These are phyloP conservation scores for Drosophila serrata DNA, from an alignment of 1,140 invertebrate genomes.

Conservation along the genomic window DNA sequence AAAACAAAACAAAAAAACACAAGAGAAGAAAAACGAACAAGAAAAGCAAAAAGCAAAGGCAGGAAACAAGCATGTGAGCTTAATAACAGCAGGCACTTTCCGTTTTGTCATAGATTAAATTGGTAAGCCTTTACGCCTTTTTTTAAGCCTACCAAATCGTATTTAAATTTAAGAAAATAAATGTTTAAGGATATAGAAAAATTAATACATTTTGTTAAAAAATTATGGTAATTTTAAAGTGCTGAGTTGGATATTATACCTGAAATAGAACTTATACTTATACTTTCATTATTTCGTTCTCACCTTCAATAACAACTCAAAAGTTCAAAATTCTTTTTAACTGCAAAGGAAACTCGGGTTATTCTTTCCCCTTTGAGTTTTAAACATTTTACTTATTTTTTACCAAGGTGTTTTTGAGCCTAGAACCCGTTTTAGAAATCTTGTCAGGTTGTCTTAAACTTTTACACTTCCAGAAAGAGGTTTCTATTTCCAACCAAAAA, in stretches of 20 bases:
- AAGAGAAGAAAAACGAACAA: conserved; percentile 14
- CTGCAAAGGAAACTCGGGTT: not conserved
- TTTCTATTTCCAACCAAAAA: not conserved
- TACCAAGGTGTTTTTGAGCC: not conserved
- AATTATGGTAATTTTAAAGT: not conserved
- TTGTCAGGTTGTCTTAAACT: not conserved
- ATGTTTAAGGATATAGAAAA: not conserved
- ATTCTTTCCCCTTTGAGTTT: not conserved
- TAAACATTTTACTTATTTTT: not conserved
- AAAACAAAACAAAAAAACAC: not conserved
- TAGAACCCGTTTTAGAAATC: not conserved
- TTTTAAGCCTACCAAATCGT: not conserved
- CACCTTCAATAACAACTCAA: not conserved
- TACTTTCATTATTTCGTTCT: not conserved
- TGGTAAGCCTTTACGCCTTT: not conserved
- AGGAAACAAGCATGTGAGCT: conserved; percentile 37
- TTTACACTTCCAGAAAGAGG: not conserved
- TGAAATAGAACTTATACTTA: not conserved
- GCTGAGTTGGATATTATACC: no score
- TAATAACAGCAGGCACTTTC: conserved; percentile 19
- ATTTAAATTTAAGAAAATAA: not conserved
- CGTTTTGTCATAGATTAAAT: conserved; percentile 8
- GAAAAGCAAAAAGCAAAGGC: conserved; percentile 6
- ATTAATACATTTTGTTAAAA: not conserved
- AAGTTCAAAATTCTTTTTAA: not conserved